Base-by-base conservation (phyloP, 2,888 invertebrate species). In the Dryocosmus kuriphilus region DNA sequence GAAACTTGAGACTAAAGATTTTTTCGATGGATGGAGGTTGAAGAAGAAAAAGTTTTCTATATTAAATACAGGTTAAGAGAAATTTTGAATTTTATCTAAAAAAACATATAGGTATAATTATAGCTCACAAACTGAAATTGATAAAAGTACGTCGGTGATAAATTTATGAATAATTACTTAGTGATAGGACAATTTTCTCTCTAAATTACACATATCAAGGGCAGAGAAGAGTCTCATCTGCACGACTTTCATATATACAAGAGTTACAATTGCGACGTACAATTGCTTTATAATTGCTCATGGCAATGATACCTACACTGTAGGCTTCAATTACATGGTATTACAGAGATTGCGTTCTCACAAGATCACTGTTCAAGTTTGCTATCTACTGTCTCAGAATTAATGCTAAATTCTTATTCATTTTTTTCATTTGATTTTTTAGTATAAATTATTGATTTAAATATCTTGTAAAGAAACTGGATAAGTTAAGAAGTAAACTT, bases 241-340 rank as follows among this genome's bases (percentile, higher is more conserved):
- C 46, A 71, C 51, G 71, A 71, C 51, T 71, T 71, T 55, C 46
- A 51, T 71, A 71, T 71, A 41, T 16, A 51, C 30, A 71, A 51
- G 71, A 71, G 51, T 71, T 71, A 71, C 51, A 71, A 71, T 71
- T 71, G 51, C 71, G 27, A 71, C 55, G 71, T 71, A 71, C 51
- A 71, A 71, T 71, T 71, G 51, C 71, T 19, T 55, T 71, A 51
- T 71, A 71, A 71, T 71, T 71, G 51, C 51, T 71, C 71, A 32
- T 51, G 71, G 71, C 51, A 71, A 71, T 71, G 51, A 51, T 71
- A 51, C n/a, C n/a, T n/a, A n/a, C 71, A 14, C n/a, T 32, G 22
- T 30, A 32, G 71, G 71, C 71, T 51, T 71, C 51, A 71, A 71
- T 71, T 71, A 71, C 32, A 9, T 30, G 30, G 30, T 71, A 71